Conservation (phyloP, 2,888 invertebrate species). For the Shargacucullia verbasci region DNA sequence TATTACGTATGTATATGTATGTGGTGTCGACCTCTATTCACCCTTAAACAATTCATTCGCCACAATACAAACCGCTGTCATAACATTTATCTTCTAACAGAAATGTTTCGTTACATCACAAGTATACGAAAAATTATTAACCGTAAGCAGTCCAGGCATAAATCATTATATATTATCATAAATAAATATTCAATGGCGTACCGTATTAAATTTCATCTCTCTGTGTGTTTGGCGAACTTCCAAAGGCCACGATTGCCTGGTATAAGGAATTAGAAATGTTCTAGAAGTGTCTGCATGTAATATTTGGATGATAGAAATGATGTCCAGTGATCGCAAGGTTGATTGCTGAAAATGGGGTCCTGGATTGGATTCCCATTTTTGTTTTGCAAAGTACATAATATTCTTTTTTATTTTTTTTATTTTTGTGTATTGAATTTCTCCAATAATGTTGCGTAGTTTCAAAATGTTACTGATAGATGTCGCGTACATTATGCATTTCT, state of each 20-base stretch:
- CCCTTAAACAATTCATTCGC: constrained; percentile 12
- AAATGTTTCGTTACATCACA: constrained; percentile 47
- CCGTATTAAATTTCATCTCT: constrained; percentile 84
- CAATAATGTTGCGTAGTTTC: too few species aligned
- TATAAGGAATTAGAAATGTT: constrained; percentile 12
- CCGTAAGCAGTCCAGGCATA: constrained; percentile 78
- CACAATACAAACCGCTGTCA: constrained; percentile 39
- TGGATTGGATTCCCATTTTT: too few species aligned
- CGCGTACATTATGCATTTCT: too few species aligned
- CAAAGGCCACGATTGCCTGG: constrained; percentile 74
- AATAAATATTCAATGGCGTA: constrained; percentile 85
- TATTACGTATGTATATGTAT: background rate
- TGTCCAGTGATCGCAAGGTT: too few species aligned
- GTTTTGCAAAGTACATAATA: too few species aligned
- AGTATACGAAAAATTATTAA: constrained; percentile 76
- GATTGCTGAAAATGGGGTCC: too few species aligned
- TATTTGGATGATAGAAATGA: background rate
- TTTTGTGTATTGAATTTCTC: too few species aligned
- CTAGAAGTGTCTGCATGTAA: constrained; percentile 38
- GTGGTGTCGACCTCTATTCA: constrained; percentile 8
- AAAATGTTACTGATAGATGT: too few species aligned
- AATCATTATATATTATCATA: constrained; percentile 87
- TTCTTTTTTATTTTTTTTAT: too few species aligned
- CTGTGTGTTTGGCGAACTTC: constrained; percentile 74
- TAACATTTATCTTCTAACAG: constrained; percentile 40